Base-by-base conservation (phyloP, 1,140 invertebrate genomes). In the Eupeodes corollae region DNA sequence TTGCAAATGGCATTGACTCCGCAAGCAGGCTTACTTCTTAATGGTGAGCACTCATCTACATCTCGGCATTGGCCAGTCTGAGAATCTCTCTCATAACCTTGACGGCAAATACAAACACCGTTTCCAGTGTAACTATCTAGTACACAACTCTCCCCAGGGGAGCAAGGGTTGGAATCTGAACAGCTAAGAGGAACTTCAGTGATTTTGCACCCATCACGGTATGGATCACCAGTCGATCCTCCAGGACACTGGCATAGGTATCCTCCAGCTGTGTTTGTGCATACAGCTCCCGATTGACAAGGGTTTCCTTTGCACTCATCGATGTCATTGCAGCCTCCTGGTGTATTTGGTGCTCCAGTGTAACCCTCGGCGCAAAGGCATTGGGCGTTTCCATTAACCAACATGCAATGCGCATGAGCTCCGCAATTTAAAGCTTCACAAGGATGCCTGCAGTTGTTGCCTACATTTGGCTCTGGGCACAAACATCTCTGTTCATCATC, bases 401-500 rank as follows among this genome's bases (percentile, higher is more conserved):
- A 59, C 76, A 91, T 86, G 63, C 91, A 95, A 55, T 91, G 84
- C 3, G 89, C 83, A 65, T 93, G 91, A 14, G 86, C 82, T 47
- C 86, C 86, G 68, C 91, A 94, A 35, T 78, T 77, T 12, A 88
- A 68, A 39, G 80, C 76, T 72, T 94, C 90, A 63, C 91, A 95
- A 1, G 90, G 91, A 81, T 93, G 88, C 73, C 88, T 79, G 55
- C 89, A 94, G 63, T 91, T 87, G 52, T 90, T 88, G 56, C 89
- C 89, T 56, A 91, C 74, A 59, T 92, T 92, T 0, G 90, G 90
- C 57, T 90, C 86, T 3, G 88, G 89, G 64, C 90, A 93, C 15
- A 90, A 68, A 61, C 90, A 94, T 53, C 83, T 77, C 48, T 80
- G 79, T 47, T 81, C 75, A 5, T 70, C 56, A 58, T 90, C 83